Conservation (phyloP, 2,888 invertebrate species). For the Leuctra nigra region DNA sequence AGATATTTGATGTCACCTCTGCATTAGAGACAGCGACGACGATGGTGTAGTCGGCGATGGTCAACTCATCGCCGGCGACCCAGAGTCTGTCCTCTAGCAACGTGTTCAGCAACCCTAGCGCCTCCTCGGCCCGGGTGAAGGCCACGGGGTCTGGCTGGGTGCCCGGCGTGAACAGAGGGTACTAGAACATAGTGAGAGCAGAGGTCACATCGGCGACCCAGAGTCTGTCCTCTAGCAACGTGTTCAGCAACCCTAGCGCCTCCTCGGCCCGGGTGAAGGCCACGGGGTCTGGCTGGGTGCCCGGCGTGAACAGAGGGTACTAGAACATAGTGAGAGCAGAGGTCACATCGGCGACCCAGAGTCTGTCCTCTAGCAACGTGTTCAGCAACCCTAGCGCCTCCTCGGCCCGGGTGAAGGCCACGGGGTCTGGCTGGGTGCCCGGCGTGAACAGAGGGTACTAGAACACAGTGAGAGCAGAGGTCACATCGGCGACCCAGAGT, state of each 20-base stretch:
- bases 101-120: slow-evolving; percentile 50
- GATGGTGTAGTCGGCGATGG: slow-evolving; percentile 57
- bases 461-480: too few species aligned
- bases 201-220: slow-evolving; percentile 59
- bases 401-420: not conserved
- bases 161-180: not conserved
- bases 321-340: too few species aligned
- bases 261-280: not conserved
- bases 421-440: not conserved
- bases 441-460: not conserved
- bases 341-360: slow-evolving; percentile 57
- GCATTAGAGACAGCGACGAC: slow-evolving; percentile 51
- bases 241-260: slow-evolving; percentile 34
- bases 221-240: slow-evolving; percentile 48
- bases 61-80: slow-evolving; percentile 53
- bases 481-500: too few species aligned
- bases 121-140: slow-evolving; percentile 42
- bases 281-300: not conserved
- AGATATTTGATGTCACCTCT: too few species aligned
- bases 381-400: slow-evolving; percentile 32
- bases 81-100: slow-evolving; percentile 52
- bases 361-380: slow-evolving; percentile 47
- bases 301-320: not conserved
- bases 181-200: too few species aligned
- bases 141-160: slow-evolving; percentile 22